phyloP scores from a whole-genome alignment of 2,113 vertebrate species.

The Trogon melanurus region DNA sequence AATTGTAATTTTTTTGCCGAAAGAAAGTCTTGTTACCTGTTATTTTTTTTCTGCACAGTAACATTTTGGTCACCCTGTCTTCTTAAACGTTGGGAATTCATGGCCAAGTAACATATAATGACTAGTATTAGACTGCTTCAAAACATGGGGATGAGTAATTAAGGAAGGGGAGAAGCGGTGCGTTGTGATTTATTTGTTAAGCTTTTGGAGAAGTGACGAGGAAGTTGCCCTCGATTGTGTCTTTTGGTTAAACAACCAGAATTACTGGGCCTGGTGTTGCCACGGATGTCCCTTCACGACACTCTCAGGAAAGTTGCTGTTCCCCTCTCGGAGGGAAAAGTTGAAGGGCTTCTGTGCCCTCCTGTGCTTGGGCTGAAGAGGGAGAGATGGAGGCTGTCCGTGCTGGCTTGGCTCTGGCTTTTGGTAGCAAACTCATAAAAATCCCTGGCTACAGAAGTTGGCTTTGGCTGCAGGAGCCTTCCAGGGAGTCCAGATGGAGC shows the following conservation, averaged over 20 bases:
- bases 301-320: background rate
- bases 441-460: slow-evolving; percentile 17
- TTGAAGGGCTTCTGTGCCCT: background rate
- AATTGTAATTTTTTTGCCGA: background rate
- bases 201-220: background rate
- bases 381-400: background rate
- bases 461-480: background rate
- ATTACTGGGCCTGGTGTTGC: background rate
- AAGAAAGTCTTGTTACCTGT: background rate
- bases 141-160: background rate
- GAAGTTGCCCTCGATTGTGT: background rate
- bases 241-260: background rate
- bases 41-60: background rate
- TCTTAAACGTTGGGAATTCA: background rate
- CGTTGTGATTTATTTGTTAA: background rate
- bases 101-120: background rate
- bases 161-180: background rate
- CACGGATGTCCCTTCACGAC: background rate
- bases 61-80: background rate
- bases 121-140: background rate
- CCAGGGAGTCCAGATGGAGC: background rate
- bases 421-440: slow-evolving; percentile 24
- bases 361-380: background rate
- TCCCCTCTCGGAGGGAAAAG: background rate
- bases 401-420: background rate